A percentile compares a stretch with the other conserved stretches of the same genome.
phyloP scores from a whole-genome alignment of 1,140 invertebrate genomes.

The Ptiloglossa arizonensis region DNA sequence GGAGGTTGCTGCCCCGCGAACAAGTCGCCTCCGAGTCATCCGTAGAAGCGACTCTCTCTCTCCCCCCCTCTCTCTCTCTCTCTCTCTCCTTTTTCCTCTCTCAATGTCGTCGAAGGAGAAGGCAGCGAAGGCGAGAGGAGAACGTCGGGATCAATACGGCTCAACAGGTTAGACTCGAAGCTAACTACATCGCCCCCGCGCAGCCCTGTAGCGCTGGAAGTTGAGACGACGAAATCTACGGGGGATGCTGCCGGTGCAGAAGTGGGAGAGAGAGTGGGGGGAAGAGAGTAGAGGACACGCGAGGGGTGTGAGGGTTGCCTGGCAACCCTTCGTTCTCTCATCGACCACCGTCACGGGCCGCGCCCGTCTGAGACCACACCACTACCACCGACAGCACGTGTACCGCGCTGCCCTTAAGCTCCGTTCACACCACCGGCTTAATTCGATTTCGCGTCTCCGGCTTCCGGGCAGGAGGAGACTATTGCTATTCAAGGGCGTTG shows the following conservation, averaged over 20 bases:
- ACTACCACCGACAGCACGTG: constrained; percentile 32
- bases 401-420: constrained; percentile 44
- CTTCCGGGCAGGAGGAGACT: neutral
- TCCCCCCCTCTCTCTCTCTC: too few relatives aligned
- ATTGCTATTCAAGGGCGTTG: neutral
- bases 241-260: constrained; percentile 53
- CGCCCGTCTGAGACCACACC: constrained; percentile 64
- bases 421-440: constrained; percentile 21
- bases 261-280: constrained; percentile 13
- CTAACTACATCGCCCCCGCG: constrained; percentile 48
- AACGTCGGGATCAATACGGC: constrained; percentile 68
- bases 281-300: neutral
- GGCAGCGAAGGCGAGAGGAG: constrained; percentile 11
- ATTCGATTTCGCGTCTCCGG: constrained; percentile 13
- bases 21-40: constrained; percentile 13
- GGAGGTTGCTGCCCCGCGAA: constrained; percentile 39
- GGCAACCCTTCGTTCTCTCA: constrained; percentile 72
- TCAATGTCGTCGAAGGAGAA: constrained; percentile 30
- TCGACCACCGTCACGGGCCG: constrained; percentile 68
- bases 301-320: constrained; percentile 70
- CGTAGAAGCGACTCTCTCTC: constrained; percentile 16
- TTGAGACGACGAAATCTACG: constrained; percentile 66
- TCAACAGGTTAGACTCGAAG: constrained; percentile 71
- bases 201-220: constrained; percentile 34
- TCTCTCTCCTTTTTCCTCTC: too few relatives aligned